Base-by-base conservation (phyloP, 2,888 invertebrate species). In the Resseliella maxima region DNA sequence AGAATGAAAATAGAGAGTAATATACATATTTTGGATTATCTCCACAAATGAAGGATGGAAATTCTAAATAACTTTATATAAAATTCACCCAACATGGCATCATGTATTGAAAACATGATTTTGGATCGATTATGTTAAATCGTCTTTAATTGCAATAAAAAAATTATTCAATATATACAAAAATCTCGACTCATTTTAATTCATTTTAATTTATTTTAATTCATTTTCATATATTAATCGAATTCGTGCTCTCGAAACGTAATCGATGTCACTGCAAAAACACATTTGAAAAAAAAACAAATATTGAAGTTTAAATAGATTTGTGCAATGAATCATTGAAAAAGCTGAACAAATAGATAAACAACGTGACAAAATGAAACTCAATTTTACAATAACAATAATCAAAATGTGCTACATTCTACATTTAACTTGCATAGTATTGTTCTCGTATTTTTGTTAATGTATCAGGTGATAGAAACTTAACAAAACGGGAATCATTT, bases 211-310 rank as follows among this genome's bases (percentile, higher is more conserved):
- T 83, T 38, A n/a, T n/a, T 38, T 38, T 83, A 38, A 35, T 31
- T 64, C 36, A 27, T 24, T 36, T 35, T 8, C 36, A 6, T 21
- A 18, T 38, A 38, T 83, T 38, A 38, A 83, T 38, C 24, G 83
- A 38, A 24, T 38, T 36, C 38, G 38, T 38, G 38, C 36, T 83
- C 18, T 2, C 83, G 12, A 38, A n/a, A 83, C 24, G 83, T 38
- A 83, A 83, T 83, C 83, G 83, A 83, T 83, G 83, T 83, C 83
- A 83, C n/a, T 38, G 83, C 24, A n/a, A 83, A 36, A 36, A 83
- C 38, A 83, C n/a, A 38, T 6, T 38, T 38, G 38, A n/a, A 38
- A 1, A 81, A n/a, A n/a, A 38, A n/a, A 38, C n/a, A 83, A 83
- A 83, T 83, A 83, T 72, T 72, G 72, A 31, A 72, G 5, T 72